These are phyloP conservation scores for Forbesichthys papilliferus DNA, from an alignment of 2,113 vertebrate species.

Conservation along the genomic window DNA sequence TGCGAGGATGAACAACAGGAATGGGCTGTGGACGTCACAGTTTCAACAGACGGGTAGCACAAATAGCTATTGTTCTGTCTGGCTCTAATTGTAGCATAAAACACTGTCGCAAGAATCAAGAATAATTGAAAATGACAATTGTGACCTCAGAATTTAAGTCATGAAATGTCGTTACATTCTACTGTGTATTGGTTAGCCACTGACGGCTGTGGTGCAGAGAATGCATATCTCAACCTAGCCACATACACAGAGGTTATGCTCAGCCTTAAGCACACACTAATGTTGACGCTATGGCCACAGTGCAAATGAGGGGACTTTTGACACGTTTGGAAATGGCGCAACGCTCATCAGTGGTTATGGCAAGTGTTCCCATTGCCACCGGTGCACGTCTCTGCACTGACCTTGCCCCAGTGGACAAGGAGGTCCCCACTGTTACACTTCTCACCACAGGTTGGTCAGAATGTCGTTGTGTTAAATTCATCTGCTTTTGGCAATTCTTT, in stretches of 20 bases:
- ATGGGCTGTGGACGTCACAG: too few species aligned
- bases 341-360: constrained; percentile 67
- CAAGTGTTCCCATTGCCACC: constrained; percentile 66
- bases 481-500: constrained; percentile 54
- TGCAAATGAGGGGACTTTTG: constrained; percentile 63
- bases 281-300: constrained; percentile 64
- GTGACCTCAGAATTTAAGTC: constrained; percentile 1
- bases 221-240: constrained; percentile 51
- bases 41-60: too few species aligned
- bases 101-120: too few species aligned
- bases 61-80: too few species aligned
- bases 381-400: constrained; percentile 61
- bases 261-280: constrained; percentile 55
- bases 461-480: constrained; percentile 44
- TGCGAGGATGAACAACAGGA: too few species aligned
- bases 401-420: constrained; percentile 68
- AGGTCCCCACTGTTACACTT: constrained; percentile 62
- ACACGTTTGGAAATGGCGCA: constrained; percentile 77
- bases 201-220: constrained; percentile 27
- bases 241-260: constrained; percentile 52
- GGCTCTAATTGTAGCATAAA: too few species aligned
- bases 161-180: constrained; percentile 8
- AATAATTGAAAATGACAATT: too few species aligned
- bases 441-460: constrained; percentile 50
- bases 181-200: constrained; percentile 13